A percentile compares a stretch with the other conserved stretches of the same genome.
Conservation (phyloP, 1,140 invertebrate species). For the Scaptomyza montana region DNA sequence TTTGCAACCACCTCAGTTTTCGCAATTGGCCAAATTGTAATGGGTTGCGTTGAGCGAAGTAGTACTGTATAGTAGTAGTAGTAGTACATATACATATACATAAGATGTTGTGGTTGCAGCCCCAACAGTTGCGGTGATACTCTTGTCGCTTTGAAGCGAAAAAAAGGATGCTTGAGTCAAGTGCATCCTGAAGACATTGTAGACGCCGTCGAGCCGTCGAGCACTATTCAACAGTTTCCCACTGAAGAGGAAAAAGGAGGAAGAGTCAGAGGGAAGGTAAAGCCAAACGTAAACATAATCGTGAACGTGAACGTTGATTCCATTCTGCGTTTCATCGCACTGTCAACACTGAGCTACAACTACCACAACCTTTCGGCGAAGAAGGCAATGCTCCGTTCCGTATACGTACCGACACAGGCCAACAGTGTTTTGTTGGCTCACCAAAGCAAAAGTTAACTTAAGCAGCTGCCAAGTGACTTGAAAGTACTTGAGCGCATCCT, state of each 20-base stretch:
- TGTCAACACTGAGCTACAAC: conserved; percentile 60
- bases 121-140: conserved; percentile 76
- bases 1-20: too few species aligned
- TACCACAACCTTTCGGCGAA: background rate
- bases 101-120: conserved; percentile 48
- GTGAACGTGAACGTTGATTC: conserved; percentile 33
- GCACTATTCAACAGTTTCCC: background rate
- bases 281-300: conserved; percentile 18
- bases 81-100: conserved; percentile 4
- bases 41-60: too few species aligned
- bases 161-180: conserved; percentile 73
- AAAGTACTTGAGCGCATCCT: conserved; percentile 82
- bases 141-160: conserved; percentile 67
- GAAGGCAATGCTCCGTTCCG: too few species aligned
- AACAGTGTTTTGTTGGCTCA: conserved; percentile 8
- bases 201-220: background rate
- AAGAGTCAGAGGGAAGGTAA: conserved; percentile 23
- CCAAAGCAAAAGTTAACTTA: conserved; percentile 77
- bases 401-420: background rate
- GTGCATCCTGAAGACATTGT: conserved; percentile 41
- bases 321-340: conserved; percentile 43
- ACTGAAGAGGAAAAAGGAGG: too few species aligned
- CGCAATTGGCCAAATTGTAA: too few species aligned
- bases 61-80: background rate
- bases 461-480: conserved; percentile 81